Conservation (phyloP, 2,888 invertebrate species). For the Coleophora deauratella region DNA sequence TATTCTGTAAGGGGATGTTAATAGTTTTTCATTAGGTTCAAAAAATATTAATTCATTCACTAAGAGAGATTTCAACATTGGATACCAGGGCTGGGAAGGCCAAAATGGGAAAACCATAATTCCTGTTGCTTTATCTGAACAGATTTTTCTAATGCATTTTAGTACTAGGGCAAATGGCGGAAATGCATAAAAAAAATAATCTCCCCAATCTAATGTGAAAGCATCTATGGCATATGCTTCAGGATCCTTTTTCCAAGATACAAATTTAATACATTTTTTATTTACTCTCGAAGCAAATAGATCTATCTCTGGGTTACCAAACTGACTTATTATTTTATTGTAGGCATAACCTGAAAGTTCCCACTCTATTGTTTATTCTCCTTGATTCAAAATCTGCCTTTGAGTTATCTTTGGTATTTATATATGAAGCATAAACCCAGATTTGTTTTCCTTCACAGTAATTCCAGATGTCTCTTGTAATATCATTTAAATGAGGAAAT, state of each 20-base stretch:
- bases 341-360: slow-evolving; percentile 2
- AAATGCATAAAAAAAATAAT: slow-evolving; percentile 11
- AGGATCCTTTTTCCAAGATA: slow-evolving; percentile 9
- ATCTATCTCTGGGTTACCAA: slow-evolving; percentile 7
- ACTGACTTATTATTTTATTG: background rate
- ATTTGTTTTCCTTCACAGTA: slow-evolving; percentile 9
- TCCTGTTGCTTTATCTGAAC: slow-evolving; percentile 9
- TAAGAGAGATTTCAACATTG: background rate
- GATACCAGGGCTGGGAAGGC: background rate
- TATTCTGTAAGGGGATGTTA: slow-evolving; percentile 12
- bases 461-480: slow-evolving; percentile 8
- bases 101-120: slow-evolving; percentile 8
- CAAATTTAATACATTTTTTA: slow-evolving; percentile 6
- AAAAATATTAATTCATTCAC: background rate
- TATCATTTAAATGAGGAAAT: slow-evolving; percentile 6
- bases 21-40: slow-evolving; percentile 8
- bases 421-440: slow-evolving; percentile 12
- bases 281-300: slow-evolving; percentile 10
- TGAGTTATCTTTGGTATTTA: slow-evolving; percentile 9
- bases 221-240: slow-evolving; percentile 7
- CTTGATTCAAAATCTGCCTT: slow-evolving; percentile 11
- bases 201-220: slow-evolving; percentile 9
- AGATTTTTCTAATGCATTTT: slow-evolving; percentile 12
- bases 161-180: slow-evolving; percentile 10
- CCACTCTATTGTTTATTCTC: slow-evolving; percentile 6